Conservation (phyloP, 2,888 invertebrate genomes). For the Elysia crispata region DNA sequence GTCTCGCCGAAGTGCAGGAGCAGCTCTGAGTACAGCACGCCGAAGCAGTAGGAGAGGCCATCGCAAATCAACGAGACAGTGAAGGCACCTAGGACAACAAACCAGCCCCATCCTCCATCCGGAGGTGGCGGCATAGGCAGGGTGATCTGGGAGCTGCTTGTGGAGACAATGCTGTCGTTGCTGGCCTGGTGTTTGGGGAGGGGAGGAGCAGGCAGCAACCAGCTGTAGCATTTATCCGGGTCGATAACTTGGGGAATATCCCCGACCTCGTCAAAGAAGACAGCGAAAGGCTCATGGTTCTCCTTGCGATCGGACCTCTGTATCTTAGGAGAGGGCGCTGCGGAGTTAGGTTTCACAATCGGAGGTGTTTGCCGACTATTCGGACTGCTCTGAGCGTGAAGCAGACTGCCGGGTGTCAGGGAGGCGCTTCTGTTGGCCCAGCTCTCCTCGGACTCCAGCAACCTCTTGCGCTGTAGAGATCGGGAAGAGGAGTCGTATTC, state of each 20-base stretch:
- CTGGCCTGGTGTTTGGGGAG: constrained; percentile 23
- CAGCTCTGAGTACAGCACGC: constrained; percentile 91
- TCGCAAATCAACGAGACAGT: constrained; percentile 93
- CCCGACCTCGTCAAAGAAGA: background rate
- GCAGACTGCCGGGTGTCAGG: no score
- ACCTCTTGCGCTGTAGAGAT: no score
- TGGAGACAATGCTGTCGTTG: constrained; percentile 40
- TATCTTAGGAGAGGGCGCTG: no score
- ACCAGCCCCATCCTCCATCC: constrained; percentile 96
- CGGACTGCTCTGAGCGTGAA: no score
- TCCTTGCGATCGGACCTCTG: no score
- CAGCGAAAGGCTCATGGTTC: no score
- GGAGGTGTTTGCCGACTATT: no score
- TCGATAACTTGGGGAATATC: constrained; percentile 24
- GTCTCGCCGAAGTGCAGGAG: constrained; percentile 89
- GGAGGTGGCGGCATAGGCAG: constrained; percentile 78
- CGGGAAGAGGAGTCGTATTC: no score
- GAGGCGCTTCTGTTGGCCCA: no score
- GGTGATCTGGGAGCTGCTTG: constrained; percentile 43
- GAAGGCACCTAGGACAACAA: constrained; percentile 92
- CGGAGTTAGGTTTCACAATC: no score
- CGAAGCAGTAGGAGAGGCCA: constrained; percentile 94
- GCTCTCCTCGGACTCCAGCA: no score
- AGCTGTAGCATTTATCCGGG: constrained; percentile 41
- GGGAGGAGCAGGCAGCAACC: constrained; percentile 22